A percentile compares a stretch with the other conserved stretches of the same genome.
phyloP scores from a whole-genome alignment of 2,113 vertebrate species.

The Scolopax mira region DNA sequence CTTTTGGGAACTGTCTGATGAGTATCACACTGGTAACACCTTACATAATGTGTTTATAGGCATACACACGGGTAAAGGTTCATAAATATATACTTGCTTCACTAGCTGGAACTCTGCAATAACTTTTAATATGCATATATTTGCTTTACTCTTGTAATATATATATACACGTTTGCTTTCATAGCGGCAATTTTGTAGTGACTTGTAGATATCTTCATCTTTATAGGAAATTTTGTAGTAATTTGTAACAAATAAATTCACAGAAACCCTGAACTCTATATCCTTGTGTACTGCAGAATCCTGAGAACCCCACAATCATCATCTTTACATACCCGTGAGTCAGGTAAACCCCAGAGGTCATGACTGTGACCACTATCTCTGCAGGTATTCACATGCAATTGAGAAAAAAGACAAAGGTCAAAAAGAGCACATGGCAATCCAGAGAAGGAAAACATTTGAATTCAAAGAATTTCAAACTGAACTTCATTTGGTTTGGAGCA shows the following conservation, averaged over 20 bases:
- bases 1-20: neutral
- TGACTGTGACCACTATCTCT: neutral
- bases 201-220: neutral
- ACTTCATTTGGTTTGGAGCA: neutral
- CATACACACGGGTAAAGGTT: neutral
- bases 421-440: neutral
- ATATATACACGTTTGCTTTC: neutral
- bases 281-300: neutral
- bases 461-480: neutral
- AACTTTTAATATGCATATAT: neutral
- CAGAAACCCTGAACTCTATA: neutral
- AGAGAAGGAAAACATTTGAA: neutral
- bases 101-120: neutral
- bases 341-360: neutral
- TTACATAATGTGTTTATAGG: neutral
- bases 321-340: neutral
- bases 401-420: neutral
- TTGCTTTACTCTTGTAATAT: neutral
- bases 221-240: neutral
- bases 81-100: neutral
- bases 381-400: neutral
- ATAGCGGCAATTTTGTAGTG: neutral
- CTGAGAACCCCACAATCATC: neutral
- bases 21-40: neutral
- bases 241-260: neutral